phyloP scores from a whole-genome alignment of 2,888 invertebrate species.

The Criorhina ranunculi region DNA sequence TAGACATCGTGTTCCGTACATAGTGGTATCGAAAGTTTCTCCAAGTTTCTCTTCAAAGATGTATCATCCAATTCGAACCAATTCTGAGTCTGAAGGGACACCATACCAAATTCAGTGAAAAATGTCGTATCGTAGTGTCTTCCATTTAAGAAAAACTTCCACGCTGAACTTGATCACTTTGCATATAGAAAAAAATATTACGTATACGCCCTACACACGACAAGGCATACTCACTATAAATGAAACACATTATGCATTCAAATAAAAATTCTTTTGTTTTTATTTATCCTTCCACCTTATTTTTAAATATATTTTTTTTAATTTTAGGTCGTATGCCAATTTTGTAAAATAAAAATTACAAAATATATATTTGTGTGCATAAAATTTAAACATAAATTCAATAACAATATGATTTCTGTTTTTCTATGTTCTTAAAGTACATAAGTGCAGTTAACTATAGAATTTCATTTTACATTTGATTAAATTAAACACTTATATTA shows the following conservation, averaged over 20 bases:
- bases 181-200: not conserved
- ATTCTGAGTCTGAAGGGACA: too few relatives aligned
- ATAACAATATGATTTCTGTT: slow-evolving; percentile 52
- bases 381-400: slow-evolving; percentile 62
- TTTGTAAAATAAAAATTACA: slow-evolving; percentile 67
- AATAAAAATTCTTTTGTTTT: slow-evolving; percentile 25
- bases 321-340: slow-evolving; percentile 42
- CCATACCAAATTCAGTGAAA: too few relatives aligned
- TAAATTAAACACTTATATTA: slow-evolving; percentile 61
- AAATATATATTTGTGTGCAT: slow-evolving; percentile 75
- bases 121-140: too few relatives aligned
- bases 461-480: slow-evolving; percentile 64
- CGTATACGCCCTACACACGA: not conserved
- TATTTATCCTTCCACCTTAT: slow-evolving; percentile 38
- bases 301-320: slow-evolving; percentile 24
- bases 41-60: too few relatives aligned
- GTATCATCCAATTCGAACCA: too few relatives aligned
- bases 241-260: slow-evolving; percentile 33
- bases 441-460: slow-evolving; percentile 62
- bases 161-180: too few relatives aligned
- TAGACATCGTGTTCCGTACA: too few relatives aligned
- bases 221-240: not conserved
- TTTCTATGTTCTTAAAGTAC: slow-evolving; percentile 34
- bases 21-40: too few relatives aligned
- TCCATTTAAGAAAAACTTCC: too few relatives aligned